Evolutionary conservation across 2,888 invertebrate species (phyloP).

Genomic region (Nipponacmea schrenckii): DNA sequence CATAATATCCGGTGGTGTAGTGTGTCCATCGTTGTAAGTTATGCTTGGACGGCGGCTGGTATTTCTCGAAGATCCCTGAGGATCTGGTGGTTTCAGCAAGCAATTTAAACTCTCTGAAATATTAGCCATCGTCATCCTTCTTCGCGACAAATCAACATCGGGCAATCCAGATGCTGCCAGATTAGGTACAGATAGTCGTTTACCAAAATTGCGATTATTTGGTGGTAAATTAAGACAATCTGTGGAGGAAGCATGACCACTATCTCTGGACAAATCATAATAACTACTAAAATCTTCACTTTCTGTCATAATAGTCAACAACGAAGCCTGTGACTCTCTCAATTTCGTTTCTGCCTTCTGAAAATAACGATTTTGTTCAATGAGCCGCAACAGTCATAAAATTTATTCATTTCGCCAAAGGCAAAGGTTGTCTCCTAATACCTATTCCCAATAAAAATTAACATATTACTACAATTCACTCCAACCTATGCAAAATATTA

Average conservation of each 20-base stretch:
- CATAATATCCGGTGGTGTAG: neutral
- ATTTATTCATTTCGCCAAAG: neutral
- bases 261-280: constrained; percentile 9
- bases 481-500: no score
- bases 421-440: no score
- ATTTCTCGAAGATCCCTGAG: neutral
- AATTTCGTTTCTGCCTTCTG: constrained; percentile 31
- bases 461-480: no score
- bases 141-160: neutral
- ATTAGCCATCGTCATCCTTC: constrained; percentile 24
- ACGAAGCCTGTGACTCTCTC: constrained; percentile 34
- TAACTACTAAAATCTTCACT: constrained; percentile 16
- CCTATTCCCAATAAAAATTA: no score
- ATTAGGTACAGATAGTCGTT: constrained; percentile 30
- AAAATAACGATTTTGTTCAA: neutral
- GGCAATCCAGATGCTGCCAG: constrained; percentile 12
- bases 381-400: neutral
- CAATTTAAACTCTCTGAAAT: neutral
- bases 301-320: constrained; percentile 32
- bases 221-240: neutral
- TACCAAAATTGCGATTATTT: neutral
- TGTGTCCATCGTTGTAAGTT: neutral
- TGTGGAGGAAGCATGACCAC: constrained; percentile 14
- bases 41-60: neutral
- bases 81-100: neutral